Evolutionary conservation across 1,140 invertebrate genomes (phyloP), one percentile per base, ranked within the genome.

Genomic region (Thalassaphorura encarpata): DNA sequence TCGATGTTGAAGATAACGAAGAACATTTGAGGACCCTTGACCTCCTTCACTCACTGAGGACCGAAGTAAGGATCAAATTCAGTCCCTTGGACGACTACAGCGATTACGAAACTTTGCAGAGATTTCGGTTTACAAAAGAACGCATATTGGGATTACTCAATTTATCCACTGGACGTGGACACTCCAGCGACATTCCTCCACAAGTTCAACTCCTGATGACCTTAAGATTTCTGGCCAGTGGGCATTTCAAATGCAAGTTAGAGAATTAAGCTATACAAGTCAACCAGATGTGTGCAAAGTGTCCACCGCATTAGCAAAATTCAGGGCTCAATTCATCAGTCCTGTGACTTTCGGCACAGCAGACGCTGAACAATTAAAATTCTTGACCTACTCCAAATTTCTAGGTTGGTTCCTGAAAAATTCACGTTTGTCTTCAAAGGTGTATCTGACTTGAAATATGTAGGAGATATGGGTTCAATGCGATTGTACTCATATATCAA

Each of bases 401-500:
- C 55, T 52, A 5, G 55, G 55, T 54, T 26, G 49, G 33, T 36
- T n/a, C n/a, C n/a, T n/a, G n/a, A n/a, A 36, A 43, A 8, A 43
- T 43, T 8, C 11, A 43, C 11, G 8, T 43, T 8, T 43, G 6
- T 15, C 8, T 15, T 43, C 19, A 8, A 19, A 15, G 27, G 3
- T 8, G 11, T 6, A 43, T 43, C n/a, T n/a, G n/a, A 23, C n/a
- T 16, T 16, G 13, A 52, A 41, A 15, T 28, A 6, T 4, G 23
- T 60, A 33, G 19, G 19, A 57, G 54, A 56, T n/a, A 57, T 62
- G 0, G 58, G 55, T 28, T 63, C 61, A 0, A 56, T 53, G 11
- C 27, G 67, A 68, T 43, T 65, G 67, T 45, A 66, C 66, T 6
- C 64, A 68, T 50, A 49, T 68, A 4, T 33, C 33, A 26, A 69